Evolutionary conservation across 2,888 invertebrate species (phyloP).

Genomic region (Macropis europaea): DNA sequence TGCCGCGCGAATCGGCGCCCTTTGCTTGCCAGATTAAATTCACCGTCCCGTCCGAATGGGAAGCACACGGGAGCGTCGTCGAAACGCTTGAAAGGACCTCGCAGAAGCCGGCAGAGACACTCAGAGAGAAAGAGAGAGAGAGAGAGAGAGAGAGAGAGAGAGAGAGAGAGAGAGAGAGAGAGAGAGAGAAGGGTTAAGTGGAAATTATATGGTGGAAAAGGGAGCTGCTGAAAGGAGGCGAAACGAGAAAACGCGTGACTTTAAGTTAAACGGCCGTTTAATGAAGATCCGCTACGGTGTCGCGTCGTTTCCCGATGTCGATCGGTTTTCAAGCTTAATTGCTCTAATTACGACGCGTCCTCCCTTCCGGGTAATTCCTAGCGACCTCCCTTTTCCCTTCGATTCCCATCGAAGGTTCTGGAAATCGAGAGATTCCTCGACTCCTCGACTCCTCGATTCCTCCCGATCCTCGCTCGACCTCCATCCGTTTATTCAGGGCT

Average conservation of each 20-base stretch:
- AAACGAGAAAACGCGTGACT: conserved; percentile 22
- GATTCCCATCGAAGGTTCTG: neutral
- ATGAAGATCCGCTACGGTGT: conserved; percentile 40
- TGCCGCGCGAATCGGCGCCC: conserved; percentile 52
- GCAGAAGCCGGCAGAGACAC: no score
- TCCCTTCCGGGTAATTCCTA: neutral
- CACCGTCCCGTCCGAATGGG: conserved; percentile 19
- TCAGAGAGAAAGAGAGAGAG: no score
- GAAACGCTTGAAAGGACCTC: no score
- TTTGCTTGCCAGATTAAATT: conserved; percentile 40
- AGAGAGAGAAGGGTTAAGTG: neutral
- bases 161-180: neutral
- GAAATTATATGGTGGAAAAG: conserved; percentile 23
- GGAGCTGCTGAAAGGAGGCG: neutral
- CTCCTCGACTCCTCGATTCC: no score
- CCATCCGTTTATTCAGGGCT: no score
- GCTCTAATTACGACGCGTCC: conserved; percentile 39
- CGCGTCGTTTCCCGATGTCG: conserved; percentile 20
- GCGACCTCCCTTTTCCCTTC: no score
- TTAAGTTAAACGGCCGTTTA: conserved; percentile 46
- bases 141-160: no score
- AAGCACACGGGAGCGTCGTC: no score
- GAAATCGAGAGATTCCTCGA: neutral
- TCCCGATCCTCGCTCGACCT: no score
- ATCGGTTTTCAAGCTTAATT: conserved; percentile 53